Conservation (phyloP, 37 sponge, comb jelly and placozoan genomes). For the Crambe crambe region DNA sequence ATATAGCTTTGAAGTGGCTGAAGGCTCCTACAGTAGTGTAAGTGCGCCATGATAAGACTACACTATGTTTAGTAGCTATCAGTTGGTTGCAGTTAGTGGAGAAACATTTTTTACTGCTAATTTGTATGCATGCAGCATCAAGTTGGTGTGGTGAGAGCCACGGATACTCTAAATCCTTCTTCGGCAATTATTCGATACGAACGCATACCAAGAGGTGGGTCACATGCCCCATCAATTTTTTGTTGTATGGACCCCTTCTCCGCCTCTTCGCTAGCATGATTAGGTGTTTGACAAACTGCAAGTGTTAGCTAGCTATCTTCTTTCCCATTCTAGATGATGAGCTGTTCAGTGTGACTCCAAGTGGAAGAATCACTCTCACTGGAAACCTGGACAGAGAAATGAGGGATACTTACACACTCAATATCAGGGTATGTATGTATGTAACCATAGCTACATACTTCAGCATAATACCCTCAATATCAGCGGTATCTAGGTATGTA, state of each 20-base stretch:
- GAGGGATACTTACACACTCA: constrained; percentile 7
- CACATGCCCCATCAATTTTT: no score
- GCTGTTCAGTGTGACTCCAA: constrained; percentile 9
- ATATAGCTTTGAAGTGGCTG: constrained; percentile 23
- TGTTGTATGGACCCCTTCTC: no score
- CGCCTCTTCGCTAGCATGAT: no score
- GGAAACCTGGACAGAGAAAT: constrained; percentile 28
- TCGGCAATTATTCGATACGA: neutral
- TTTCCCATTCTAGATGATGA: no score
- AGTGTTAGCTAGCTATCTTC: no score
- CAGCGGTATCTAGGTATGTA: no score
- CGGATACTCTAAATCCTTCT: neutral
- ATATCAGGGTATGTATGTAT: neutral
- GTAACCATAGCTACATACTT: neutral
- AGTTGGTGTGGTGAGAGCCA: neutral
- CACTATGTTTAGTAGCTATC: no score
- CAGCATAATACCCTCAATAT: no score
- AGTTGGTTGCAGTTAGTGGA: neutral
- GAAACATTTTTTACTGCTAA: neutral
- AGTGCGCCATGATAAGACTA: neutral
- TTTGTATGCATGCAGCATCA: neutral
- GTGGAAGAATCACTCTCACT: constrained; percentile 36
- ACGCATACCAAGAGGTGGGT: neutral
- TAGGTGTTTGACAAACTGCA: no score
- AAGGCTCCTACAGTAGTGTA: constrained; percentile 28